Percentiles rank a stretch among this genome's conserved stretches.
These are phyloP conservation scores for Caenorhabditis becei DNA, from an alignment of 2,888 invertebrate genomes.

Conservation along the genomic window DNA sequence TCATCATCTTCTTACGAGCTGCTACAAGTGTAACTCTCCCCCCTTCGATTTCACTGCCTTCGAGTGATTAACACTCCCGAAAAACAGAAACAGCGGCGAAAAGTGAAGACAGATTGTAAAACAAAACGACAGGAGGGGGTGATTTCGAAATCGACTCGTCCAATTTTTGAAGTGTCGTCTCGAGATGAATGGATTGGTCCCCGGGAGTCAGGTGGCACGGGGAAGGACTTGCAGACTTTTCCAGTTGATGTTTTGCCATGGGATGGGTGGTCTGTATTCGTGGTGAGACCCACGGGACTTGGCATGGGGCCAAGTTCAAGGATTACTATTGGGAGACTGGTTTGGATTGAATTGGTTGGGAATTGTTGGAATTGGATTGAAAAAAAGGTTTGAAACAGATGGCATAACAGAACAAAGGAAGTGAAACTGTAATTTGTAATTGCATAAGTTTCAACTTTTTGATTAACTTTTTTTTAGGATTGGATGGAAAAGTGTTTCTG, in stretches of 20 bases:
- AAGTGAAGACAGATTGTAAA: conserved; percentile 54
- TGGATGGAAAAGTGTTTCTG: no score
- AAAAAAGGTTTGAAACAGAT: no score
- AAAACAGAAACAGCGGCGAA: background rate
- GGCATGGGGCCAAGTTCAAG: no score
- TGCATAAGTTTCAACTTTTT: no score
- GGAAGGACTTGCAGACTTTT: background rate
- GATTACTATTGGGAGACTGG: no score
- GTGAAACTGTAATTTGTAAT: no score
- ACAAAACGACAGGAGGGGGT: conserved; percentile 40
- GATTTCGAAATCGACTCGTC: conserved; percentile 52
- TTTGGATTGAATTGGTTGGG: no score
- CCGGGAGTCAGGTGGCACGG: background rate
- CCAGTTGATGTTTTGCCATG: background rate
- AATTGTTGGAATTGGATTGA: background rate
- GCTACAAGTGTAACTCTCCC: conserved; percentile 50
- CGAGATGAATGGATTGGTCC: conserved; percentile 44
- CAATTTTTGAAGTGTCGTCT: conserved; percentile 2
- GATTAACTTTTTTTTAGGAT: no score
- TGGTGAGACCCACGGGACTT: no score
- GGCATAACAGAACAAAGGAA: no score
- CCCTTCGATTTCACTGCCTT: background rate
- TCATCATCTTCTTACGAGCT: conserved; percentile 32
- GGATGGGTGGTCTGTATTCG: background rate
- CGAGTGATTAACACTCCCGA: conserved; percentile 34